phyloP scores from a whole-genome alignment of 2,113 vertebrate species.

The Nerophis ophidion region DNA sequence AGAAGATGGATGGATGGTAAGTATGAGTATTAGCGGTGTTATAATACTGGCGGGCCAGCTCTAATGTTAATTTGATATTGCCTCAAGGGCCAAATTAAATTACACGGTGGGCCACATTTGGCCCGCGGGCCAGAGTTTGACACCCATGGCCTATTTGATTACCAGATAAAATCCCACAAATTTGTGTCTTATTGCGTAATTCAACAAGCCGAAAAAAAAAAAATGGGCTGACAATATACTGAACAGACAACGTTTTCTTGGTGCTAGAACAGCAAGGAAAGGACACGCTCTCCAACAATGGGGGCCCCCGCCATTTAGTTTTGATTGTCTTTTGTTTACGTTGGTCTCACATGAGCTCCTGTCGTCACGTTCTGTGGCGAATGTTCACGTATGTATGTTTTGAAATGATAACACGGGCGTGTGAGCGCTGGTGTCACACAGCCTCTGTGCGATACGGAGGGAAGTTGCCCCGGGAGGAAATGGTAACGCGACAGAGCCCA shows the following conservation, averaged over 20 bases:
- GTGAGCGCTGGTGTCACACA: conserved; percentile 32
- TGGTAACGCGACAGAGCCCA: conserved; percentile 44
- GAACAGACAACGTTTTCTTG: conserved; percentile 18
- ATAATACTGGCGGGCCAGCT: too few relatives aligned
- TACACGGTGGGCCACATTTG: too few relatives aligned
- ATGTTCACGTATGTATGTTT: conserved; percentile 60
- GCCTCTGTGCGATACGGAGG: conserved; percentile 39
- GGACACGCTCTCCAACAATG: conserved; percentile 28
- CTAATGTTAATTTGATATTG: too few relatives aligned
- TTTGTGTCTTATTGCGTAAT: background rate
- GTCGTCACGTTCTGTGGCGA: conserved; percentile 57
- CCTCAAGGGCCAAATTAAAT: too few relatives aligned
- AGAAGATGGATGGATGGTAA: too few relatives aligned
- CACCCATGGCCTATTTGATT: background rate
- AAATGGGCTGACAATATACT: conserved; percentile 19
- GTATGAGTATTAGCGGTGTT: too few relatives aligned
- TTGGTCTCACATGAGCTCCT: conserved; percentile 14
- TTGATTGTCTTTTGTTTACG: conserved; percentile 31
- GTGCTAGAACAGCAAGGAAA: conserved; percentile 59
- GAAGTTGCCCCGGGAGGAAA: conserved; percentile 27
- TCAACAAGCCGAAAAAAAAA: too few relatives aligned
- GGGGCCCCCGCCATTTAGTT: conserved; percentile 23
- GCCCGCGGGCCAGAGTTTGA: too few relatives aligned
- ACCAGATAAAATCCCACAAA: background rate
- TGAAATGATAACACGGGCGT: conserved; percentile 56